Percentiles rank a stretch among this genome's conserved stretches.
phyloP scores from a whole-genome alignment of 2,888 invertebrate genomes.

The Norana najaformis region DNA sequence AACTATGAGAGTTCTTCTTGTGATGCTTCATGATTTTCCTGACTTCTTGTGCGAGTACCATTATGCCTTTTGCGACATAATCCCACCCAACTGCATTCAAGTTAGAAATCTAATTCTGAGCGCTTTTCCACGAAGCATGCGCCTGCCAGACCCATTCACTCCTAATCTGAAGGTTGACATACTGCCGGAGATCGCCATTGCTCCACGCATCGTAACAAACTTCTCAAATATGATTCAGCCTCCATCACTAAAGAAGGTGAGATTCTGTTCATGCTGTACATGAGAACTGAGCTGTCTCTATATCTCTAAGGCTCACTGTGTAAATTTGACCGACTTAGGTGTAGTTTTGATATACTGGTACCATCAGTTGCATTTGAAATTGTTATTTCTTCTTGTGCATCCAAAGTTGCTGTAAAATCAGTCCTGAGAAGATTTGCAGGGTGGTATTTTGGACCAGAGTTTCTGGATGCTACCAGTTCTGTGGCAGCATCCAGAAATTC shows the following conservation, averaged over 20 bases:
- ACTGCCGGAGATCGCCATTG: constrained; percentile 82
- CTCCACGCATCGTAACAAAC: constrained; percentile 87
- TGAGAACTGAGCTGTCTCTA: background rate
- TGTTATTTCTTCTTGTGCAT: background rate
- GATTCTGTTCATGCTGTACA: background rate
- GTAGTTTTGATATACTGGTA: background rate
- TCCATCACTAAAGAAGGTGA: constrained; percentile 79
- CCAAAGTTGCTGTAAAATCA: background rate
- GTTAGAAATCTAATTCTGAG: constrained; percentile 95
- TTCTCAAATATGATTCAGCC: constrained; percentile 85
- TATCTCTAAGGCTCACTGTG: background rate
- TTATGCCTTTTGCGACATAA: constrained; percentile 97
- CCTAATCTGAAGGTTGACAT: constrained; percentile 88
- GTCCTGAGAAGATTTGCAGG: background rate
- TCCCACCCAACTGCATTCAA: constrained; percentile 97
- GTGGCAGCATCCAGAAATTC: too few species aligned
- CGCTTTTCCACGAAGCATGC: constrained; percentile 96
- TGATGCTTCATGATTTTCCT: constrained; percentile 96
- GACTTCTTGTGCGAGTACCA: constrained; percentile 99
- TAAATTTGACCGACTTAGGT: background rate
- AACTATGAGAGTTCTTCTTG: constrained; percentile 87
- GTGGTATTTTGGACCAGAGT: background rate
- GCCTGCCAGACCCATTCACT: constrained; percentile 96
- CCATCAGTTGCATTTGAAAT: background rate
- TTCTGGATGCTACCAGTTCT: background rate